phyloP scores from a whole-genome alignment of 1,140 invertebrate genomes.

The Ostrea denselamellosa region DNA sequence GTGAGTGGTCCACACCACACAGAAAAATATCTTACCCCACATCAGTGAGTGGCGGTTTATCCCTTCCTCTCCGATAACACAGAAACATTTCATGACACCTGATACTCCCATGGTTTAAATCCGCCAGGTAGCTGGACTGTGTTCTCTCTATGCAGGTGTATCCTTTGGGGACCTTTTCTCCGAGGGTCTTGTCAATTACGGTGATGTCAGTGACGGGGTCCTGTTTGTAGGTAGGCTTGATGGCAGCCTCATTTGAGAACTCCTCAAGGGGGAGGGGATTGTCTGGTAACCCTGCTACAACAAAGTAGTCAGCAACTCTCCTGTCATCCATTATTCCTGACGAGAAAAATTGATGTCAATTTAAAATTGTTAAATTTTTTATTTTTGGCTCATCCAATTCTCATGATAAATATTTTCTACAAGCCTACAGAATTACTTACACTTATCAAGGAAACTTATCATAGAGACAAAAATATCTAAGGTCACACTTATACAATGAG shows the following conservation, averaged over 20 bases:
- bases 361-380: not conserved
- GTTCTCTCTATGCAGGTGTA: constrained; percentile 92
- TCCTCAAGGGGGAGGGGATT: constrained; percentile 87
- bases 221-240: constrained; percentile 85
- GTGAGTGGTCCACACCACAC: not conserved
- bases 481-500: too few relatives aligned
- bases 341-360: not conserved
- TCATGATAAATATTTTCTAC: too few relatives aligned
- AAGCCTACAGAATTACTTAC: too few relatives aligned
- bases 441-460: too few relatives aligned
- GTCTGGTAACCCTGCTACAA: constrained; percentile 95
- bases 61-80: constrained; percentile 93
- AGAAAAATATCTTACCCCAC: constrained; percentile 87
- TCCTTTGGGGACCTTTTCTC: constrained; percentile 84
- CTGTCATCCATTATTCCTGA: constrained; percentile 77
- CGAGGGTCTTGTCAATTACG: constrained; percentile 93
- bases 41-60: constrained; percentile 97
- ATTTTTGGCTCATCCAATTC: not conserved
- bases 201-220: constrained; percentile 97
- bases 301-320: constrained; percentile 91
- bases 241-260: constrained; percentile 87
- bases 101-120: constrained; percentile 98
- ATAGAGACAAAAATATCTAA: too few relatives aligned
- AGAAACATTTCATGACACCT: constrained; percentile 95
- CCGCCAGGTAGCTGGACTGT: constrained; percentile 87